Percentiles rank a stretch among this genome's conserved stretches.
These are phyloP conservation scores for Eristalis arbustorum DNA, from an alignment of 2,888 invertebrate species.

Conservation along the genomic window DNA sequence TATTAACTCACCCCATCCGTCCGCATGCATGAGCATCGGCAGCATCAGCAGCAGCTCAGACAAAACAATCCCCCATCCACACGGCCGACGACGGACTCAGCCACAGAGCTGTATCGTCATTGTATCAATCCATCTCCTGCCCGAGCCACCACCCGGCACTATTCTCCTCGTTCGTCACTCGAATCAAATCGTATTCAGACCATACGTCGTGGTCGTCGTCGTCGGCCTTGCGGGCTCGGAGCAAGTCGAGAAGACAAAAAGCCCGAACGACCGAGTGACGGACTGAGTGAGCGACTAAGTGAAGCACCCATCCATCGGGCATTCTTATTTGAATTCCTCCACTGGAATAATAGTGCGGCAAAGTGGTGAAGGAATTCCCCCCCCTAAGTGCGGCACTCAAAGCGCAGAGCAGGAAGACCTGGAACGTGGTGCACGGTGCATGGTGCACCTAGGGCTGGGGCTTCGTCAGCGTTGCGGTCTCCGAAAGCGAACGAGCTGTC, in stretches of 20 bases:
- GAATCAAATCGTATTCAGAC: slow-evolving; percentile 53
- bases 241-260: slow-evolving; percentile 14
- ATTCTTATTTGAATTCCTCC: slow-evolving; percentile 63
- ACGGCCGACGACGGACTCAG: slow-evolving; percentile 14
- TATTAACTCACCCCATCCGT: slow-evolving; percentile 50
- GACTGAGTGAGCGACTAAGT: slow-evolving; percentile 60
- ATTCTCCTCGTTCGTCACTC: slow-evolving; percentile 37
- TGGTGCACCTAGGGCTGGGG: neutral
- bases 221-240: neutral
- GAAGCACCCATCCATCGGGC: slow-evolving; percentile 58
- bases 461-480: slow-evolving; percentile 46
- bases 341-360: slow-evolving; percentile 35
- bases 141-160: slow-evolving; percentile 9
- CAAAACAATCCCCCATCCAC: slow-evolving; percentile 21
- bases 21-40: neutral
- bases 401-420: neutral
- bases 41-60: neutral
- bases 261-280: slow-evolving; percentile 8
- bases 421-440: neutral
- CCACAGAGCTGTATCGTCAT: slow-evolving; percentile 17
- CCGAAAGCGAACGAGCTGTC: slow-evolving; percentile 62
- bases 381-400: neutral
- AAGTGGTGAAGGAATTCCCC: slow-evolving; percentile 21
- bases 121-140: slow-evolving; percentile 21
- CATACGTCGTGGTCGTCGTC: neutral